Conservation (phyloP, 2,888 invertebrate species). For the Tolmerus cingulatus region DNA sequence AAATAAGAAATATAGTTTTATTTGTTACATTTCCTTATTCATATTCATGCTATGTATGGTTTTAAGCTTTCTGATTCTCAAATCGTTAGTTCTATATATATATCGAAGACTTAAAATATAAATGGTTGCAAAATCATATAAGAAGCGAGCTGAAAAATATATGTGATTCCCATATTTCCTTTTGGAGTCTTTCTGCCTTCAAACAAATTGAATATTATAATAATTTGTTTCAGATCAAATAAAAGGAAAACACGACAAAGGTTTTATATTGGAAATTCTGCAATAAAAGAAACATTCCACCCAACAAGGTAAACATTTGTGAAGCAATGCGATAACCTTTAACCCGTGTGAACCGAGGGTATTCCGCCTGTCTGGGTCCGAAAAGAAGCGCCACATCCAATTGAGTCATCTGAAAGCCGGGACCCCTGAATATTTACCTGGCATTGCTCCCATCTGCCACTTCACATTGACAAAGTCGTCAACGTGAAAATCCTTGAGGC, state of each 20-base stretch:
- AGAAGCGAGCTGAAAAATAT: no score
- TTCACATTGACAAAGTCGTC: slow-evolving; percentile 28
- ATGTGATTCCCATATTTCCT: no score
- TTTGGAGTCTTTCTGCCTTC: no score
- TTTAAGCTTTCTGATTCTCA: no score
- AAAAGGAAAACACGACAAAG: neutral
- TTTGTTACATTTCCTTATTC: no score
- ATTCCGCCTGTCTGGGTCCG: neutral
- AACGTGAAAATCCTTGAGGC: slow-evolving; percentile 26
- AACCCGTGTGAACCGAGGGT: neutral
- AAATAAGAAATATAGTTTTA: no score
- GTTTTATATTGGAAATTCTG: neutral
- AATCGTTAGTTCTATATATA: no score
- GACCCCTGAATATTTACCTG: slow-evolving; percentile 9
- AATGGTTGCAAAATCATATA: no score
- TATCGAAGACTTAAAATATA: no score
- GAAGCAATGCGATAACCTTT: neutral
- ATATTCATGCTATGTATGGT: no score
- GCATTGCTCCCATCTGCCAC: slow-evolving; percentile 1
- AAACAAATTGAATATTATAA: no score
- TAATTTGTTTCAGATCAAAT: neutral
- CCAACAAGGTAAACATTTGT: neutral
- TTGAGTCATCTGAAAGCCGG: slow-evolving; percentile 10
- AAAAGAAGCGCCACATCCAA: neutral
- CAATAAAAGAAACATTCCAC: neutral